phyloP scores from a whole-genome alignment of 2,888 invertebrate species.

The Orthonevra nobilis region DNA sequence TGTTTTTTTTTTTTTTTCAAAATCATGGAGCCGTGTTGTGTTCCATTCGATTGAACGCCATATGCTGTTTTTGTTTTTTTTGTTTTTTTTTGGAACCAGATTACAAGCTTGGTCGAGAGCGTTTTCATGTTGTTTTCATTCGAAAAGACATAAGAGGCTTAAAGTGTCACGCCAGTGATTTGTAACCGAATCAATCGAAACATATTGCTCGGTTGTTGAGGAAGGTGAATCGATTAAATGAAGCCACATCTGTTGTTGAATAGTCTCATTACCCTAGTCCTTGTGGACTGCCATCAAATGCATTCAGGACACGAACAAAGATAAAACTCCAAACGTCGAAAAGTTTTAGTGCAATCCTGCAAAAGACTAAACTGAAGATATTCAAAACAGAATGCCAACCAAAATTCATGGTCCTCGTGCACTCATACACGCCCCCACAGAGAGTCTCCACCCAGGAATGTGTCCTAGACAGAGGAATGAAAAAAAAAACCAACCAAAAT shows the following conservation, averaged over 20 bases:
- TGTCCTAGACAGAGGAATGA: neutral
- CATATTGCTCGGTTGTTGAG: neutral
- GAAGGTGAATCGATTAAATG: neutral
- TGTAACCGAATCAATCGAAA: constrained; percentile 23
- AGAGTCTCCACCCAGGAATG: constrained; percentile 10
- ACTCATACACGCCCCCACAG: too few relatives aligned
- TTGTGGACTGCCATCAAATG: neutral
- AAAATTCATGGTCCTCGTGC: too few relatives aligned
- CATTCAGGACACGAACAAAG: constrained; percentile 11
- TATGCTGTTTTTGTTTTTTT: too few relatives aligned
- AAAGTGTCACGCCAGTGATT: constrained; percentile 24
- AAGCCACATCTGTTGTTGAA: neutral
- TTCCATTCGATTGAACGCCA: constrained; percentile 5
- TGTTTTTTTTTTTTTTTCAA: constrained; percentile 1
- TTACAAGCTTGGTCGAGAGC: constrained; percentile 9
- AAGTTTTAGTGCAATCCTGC: constrained; percentile 19
- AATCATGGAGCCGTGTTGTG: constrained; percentile 8
- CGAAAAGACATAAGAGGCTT: constrained; percentile 21
- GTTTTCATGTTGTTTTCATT: constrained; percentile 22
- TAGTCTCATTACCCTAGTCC: too few relatives aligned
- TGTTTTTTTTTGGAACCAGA: too few relatives aligned
- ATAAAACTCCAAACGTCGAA: neutral
- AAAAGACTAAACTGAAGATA: constrained; percentile 15
- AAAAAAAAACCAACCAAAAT: constrained; percentile 15
- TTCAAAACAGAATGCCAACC: constrained; percentile 15